phyloP scores from a whole-genome alignment of 2,888 invertebrate species.

The Thalpophila matura region DNA sequence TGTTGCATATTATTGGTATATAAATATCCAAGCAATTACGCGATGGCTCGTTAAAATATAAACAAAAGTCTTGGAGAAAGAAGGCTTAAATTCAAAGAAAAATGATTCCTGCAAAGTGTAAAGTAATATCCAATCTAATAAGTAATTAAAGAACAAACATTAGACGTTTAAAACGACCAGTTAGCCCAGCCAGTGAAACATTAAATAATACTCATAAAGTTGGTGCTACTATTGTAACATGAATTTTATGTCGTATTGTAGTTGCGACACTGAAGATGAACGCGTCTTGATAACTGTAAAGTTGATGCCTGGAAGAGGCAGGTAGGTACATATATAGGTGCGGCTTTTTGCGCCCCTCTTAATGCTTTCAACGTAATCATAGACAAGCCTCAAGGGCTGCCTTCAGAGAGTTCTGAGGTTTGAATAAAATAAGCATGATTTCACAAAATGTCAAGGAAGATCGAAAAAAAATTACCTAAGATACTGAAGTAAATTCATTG shows the following conservation, averaged over 20 bases:
- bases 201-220: background rate
- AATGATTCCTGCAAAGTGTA: too few species aligned
- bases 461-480: background rate
- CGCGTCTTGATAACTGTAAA: slow-evolving; percentile 59
- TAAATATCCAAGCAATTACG: too few species aligned
- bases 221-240: slow-evolving; percentile 17
- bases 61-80: too few species aligned
- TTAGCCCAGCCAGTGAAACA: background rate
- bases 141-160: too few species aligned
- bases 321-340: slow-evolving; percentile 29
- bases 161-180: background rate
- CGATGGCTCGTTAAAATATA: too few species aligned
- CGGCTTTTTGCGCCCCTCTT: slow-evolving; percentile 48
- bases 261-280: slow-evolving; percentile 40
- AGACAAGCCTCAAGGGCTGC: slow-evolving; percentile 23
- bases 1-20: too few species aligned
- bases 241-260: slow-evolving; percentile 42
- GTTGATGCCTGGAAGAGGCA: slow-evolving; percentile 25
- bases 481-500: background rate
- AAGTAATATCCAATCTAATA: too few species aligned
- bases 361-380: slow-evolving; percentile 50
- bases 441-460: background rate
- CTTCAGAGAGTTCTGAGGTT: background rate
- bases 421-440: slow-evolving; percentile 1
- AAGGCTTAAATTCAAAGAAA: too few species aligned